Conservation (phyloP, 2,888 invertebrate genomes). For the Gerris lacustris region DNA sequence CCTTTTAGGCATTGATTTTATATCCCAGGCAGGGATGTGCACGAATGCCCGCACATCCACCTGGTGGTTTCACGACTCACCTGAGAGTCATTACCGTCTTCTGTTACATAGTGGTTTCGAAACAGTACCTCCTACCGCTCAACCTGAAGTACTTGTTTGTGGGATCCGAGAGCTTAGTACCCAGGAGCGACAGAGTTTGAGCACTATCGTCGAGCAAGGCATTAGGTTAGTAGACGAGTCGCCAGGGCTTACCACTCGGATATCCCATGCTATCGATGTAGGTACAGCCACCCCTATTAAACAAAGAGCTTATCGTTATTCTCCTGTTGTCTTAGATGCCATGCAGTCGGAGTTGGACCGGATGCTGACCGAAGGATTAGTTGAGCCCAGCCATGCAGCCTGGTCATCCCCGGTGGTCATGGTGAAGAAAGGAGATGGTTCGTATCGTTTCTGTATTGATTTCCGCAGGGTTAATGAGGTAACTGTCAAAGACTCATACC, state of each 20-base stretch:
- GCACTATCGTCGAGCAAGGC: slow-evolving; percentile 9
- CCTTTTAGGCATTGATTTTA: slow-evolving; percentile 10
- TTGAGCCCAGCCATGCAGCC: slow-evolving; percentile 33
- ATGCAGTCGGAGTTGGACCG: slow-evolving; percentile 31
- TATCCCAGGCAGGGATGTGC: not conserved
- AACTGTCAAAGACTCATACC: slow-evolving; percentile 33
- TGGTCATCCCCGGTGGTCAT: slow-evolving; percentile 34
- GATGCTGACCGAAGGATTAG: slow-evolving; percentile 33
- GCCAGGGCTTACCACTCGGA: slow-evolving; percentile 13
- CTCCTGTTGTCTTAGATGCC: slow-evolving; percentile 19
- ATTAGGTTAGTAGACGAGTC: slow-evolving; percentile 3
- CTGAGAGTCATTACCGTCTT: no score
- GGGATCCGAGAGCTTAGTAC: no score
- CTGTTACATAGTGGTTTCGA: no score
- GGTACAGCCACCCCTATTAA: slow-evolving; percentile 14
- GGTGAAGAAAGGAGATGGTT: slow-evolving; percentile 31
- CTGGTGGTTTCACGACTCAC: slow-evolving; percentile 10
- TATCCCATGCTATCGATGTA: slow-evolving; percentile 16
- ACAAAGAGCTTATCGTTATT: slow-evolving; percentile 17
- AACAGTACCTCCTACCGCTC: no score
- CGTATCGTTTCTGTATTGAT: slow-evolving; percentile 34
- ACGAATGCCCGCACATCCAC: not conserved
- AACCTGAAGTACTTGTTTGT: no score
- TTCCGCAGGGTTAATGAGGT: slow-evolving; percentile 35
- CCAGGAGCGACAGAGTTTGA: not conserved